These are phyloP conservation scores for Adineta ricciae DNA, from an alignment of 2,888 invertebrate species.

Conservation along the genomic window DNA sequence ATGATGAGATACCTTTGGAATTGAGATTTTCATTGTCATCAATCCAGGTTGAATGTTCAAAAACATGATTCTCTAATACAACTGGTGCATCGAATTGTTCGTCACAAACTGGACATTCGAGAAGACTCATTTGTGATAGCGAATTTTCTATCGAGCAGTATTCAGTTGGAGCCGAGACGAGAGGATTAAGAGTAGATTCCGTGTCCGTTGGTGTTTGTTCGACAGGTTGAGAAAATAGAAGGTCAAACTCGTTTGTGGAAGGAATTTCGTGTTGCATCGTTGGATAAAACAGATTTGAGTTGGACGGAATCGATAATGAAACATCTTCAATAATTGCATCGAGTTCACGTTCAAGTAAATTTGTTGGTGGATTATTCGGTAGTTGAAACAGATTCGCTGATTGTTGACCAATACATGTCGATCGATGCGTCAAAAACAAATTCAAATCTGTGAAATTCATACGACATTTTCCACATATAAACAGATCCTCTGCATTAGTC, in stretches of 20 bases:
- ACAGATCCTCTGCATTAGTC: neutral
- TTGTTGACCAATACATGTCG: neutral
- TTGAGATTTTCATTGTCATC: neutral
- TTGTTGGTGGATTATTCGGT: neutral
- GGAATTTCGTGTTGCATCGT: neutral
- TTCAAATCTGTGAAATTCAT: neutral
- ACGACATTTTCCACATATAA: neutral
- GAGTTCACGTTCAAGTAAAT: neutral
- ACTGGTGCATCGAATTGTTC: conserved; percentile 25
- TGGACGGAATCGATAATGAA: neutral
- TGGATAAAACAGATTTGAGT: neutral
- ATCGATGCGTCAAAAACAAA: neutral
- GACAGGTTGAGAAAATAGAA: neutral
- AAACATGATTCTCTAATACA: conserved; percentile 25
- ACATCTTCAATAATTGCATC: neutral
- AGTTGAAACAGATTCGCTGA: neutral
- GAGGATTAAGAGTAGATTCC: neutral
- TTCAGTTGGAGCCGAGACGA: neutral
- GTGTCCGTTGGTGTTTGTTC: too few relatives aligned
- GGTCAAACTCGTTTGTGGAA: neutral
- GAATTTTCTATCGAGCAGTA: neutral
- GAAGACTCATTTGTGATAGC: neutral
- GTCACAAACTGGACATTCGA: conserved; percentile 32
- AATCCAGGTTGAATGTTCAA: conserved; percentile 26
- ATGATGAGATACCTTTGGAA: too few relatives aligned